phyloP scores from a whole-genome alignment of 2,888 invertebrate genomes.

The Thymelicus sylvestris region DNA sequence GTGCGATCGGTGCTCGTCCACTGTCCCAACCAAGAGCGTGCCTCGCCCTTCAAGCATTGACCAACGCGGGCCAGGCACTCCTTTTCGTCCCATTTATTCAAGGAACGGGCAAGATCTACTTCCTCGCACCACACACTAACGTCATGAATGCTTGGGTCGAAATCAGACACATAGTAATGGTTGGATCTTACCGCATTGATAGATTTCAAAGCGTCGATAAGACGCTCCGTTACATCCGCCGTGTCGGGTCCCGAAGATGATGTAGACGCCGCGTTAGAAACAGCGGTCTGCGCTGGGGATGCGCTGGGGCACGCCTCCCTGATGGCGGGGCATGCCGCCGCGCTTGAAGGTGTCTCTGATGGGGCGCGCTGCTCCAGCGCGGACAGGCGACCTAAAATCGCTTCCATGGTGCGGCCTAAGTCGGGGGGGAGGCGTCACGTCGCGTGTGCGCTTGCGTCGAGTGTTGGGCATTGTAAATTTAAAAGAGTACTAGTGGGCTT shows the following conservation, averaged over 20 bases:
- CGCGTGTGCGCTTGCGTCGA: not conserved
- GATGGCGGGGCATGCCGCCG: too few relatives aligned
- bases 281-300: too few relatives aligned
- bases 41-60: not conserved
- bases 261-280: not conserved
- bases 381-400: too few relatives aligned
- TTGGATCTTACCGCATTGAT: not conserved
- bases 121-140: not conserved
- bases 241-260: not conserved
- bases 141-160: not conserved
- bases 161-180: not conserved
- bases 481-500: not conserved
- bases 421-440: too few relatives aligned
- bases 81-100: not conserved
- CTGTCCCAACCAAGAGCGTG: not conserved
- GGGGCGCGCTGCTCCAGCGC: too few relatives aligned
- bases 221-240: not conserved
- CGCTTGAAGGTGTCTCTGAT: too few relatives aligned
- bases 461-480: not conserved
- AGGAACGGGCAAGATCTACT: not conserved
- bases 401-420: too few relatives aligned
- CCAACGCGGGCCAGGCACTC: not conserved
- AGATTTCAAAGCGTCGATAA: too few relatives aligned
- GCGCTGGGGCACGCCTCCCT: too few relatives aligned
- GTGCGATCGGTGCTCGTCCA: not conserved